Evolutionary conservation across 2,797 vertebrate species (phyloP).

Genomic region (Anolis apletophallus): DNA sequence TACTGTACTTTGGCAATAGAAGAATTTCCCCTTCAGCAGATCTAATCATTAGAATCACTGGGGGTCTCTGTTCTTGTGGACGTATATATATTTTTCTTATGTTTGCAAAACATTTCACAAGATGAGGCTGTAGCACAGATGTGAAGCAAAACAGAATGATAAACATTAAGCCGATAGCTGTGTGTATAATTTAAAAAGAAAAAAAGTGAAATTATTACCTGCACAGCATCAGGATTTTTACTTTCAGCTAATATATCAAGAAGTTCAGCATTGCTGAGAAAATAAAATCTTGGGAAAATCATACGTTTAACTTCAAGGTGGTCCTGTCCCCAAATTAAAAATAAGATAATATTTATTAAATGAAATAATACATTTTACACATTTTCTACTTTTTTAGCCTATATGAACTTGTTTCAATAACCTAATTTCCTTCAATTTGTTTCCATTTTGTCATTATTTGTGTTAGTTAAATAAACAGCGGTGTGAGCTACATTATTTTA

Average conservation of each 20-base stretch:
- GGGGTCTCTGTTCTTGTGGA: slow-evolving; percentile 65
- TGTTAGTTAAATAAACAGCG: neutral
- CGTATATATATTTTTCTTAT: slow-evolving; percentile 70
- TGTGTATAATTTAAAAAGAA: neutral
- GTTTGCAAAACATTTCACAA: slow-evolving; percentile 78
- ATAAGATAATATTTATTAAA: slow-evolving; percentile 8
- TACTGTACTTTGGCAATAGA: slow-evolving; percentile 71
- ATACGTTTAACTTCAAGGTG: slow-evolving; percentile 77
- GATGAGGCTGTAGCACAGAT: slow-evolving; percentile 69
- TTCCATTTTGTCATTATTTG: neutral
- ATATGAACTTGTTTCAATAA: neutral
- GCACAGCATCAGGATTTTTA: slow-evolving; percentile 69
- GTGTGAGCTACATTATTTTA: neutral
- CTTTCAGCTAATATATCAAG: slow-evolving; percentile 72
- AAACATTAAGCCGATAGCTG: neutral
- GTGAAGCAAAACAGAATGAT: slow-evolving; percentile 16
- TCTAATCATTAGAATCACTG: slow-evolving; percentile 69
- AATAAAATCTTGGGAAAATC: slow-evolving; percentile 80
- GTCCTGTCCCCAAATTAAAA: slow-evolving; percentile 63
- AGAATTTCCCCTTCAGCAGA: slow-evolving; percentile 77
- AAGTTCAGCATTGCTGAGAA: slow-evolving; percentile 78
- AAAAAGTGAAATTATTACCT: slow-evolving; percentile 61
- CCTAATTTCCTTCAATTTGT: neutral
- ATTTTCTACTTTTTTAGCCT: neutral
- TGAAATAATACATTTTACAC: neutral